Evolutionary conservation across 1,140 invertebrate species (phyloP).

Genomic region (Colletes gigas): DNA sequence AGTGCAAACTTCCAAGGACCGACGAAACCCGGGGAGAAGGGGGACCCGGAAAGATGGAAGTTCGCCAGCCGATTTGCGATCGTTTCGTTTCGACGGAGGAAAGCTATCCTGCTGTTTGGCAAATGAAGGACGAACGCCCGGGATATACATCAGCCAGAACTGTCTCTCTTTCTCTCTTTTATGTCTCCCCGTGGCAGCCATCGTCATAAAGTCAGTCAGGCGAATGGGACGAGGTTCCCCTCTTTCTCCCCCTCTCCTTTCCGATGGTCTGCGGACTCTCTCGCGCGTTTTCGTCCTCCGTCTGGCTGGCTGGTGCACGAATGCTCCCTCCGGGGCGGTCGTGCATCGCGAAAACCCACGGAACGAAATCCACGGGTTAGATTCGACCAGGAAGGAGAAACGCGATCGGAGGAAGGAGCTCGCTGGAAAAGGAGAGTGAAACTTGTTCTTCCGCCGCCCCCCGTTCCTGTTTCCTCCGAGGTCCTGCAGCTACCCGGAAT

Average conservation of each 20-base stretch:
- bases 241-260: neutral
- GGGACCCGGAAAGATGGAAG: neutral
- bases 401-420: neutral
- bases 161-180: constrained; percentile 58
- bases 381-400: constrained; percentile 23
- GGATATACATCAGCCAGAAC: constrained; percentile 22
- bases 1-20: too few relatives aligned
- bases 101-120: constrained; percentile 46
- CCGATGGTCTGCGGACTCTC: neutral
- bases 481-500: constrained; percentile 14
- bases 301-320: neutral
- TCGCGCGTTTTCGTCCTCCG: neutral
- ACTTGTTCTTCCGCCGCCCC: constrained; percentile 3
- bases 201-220: constrained; percentile 78
- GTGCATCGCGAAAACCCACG: constrained; percentile 50
- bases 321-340: constrained; percentile 30
- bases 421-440: neutral
- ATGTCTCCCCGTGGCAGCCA: constrained; percentile 65
- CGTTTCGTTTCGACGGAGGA: constrained; percentile 24
- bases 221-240: constrained; percentile 67
- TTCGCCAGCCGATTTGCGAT: constrained; percentile 17
- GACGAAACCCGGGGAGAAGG: neutral
- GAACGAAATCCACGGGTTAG: constrained; percentile 41
- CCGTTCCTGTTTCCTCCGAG: neutral
- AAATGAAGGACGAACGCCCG: constrained; percentile 58